A percentile compares a stretch with the other conserved stretches of the same genome.
Evolutionary conservation across 1,140 invertebrate species (phyloP).

Genomic region (Drepana arcuata): DNA sequence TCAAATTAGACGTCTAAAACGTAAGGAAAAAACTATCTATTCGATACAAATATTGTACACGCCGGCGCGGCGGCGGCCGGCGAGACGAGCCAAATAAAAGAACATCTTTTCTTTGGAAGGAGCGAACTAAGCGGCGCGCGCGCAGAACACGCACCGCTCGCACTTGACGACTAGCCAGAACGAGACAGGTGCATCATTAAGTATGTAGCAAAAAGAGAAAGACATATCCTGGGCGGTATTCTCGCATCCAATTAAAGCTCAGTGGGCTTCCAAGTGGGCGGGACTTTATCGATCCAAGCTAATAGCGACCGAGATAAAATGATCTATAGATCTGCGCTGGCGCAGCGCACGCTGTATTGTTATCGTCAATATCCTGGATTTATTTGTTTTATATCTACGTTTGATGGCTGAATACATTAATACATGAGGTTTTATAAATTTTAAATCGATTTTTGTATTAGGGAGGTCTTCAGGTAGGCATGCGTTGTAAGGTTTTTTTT

Average conservation of each 20-base stretch:
- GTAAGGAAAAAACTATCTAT: conserved; percentile 50
- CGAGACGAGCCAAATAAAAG: conserved; percentile 49
- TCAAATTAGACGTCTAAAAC: conserved; percentile 54
- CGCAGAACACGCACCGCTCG: conserved; percentile 44
- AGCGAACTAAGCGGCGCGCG: conserved; percentile 20
- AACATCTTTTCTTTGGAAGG: conserved; percentile 50
- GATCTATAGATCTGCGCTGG: conserved; percentile 60
- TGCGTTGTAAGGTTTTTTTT: background rate
- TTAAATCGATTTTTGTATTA: conserved; percentile 23
- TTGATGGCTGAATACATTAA: conserved; percentile 62
- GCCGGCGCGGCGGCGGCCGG: conserved; percentile 38
- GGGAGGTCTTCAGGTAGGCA: conserved; percentile 10
- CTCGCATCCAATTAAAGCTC: conserved; percentile 63
- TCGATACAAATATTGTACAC: conserved; percentile 67
- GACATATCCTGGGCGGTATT: conserved; percentile 44
- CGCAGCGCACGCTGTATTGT: conserved; percentile 54
- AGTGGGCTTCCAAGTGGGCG: conserved; percentile 61
- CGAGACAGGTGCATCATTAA: conserved; percentile 13
- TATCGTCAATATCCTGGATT: conserved; percentile 55
- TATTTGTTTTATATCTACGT: conserved; percentile 59
- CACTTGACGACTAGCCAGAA: conserved; percentile 19
- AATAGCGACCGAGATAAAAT: conserved; percentile 63
- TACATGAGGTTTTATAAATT: conserved; percentile 37
- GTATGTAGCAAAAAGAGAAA: conserved; percentile 23
- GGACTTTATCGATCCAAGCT: conserved; percentile 44